These are phyloP conservation scores for Glossosoma conforme DNA, from an alignment of 1,140 invertebrate genomes.

Conservation along the genomic window DNA sequence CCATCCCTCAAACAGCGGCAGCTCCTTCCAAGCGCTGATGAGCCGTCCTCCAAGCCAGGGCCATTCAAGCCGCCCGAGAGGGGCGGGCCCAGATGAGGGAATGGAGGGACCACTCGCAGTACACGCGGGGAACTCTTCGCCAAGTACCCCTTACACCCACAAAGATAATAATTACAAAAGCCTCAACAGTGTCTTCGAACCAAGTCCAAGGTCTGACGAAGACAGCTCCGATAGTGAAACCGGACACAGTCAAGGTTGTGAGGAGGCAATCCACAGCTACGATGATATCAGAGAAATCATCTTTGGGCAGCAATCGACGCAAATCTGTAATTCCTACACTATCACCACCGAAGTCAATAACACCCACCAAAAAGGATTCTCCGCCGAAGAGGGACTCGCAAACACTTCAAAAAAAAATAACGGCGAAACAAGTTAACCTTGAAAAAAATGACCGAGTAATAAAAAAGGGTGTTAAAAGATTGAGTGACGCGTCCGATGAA, in stretches of 20 bases:
- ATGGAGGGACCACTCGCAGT: constrained; percentile 19
- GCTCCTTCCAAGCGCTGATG: constrained; percentile 12
- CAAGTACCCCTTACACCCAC: background rate
- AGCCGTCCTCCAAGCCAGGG: constrained; percentile 21
- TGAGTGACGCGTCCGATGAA: no score
- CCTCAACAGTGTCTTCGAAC: no score
- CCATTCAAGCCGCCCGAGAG: constrained; percentile 9
- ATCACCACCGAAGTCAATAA: background rate
- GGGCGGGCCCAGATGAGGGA: constrained; percentile 21
- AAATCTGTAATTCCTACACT: constrained; percentile 15
- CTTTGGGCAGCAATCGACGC: constrained; percentile 23
- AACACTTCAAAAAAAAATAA: no score
- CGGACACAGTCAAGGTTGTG: background rate
- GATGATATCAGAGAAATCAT: constrained; percentile 29
- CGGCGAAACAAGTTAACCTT: no score
- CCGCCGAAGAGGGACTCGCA: no score
- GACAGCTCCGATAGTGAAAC: background rate
- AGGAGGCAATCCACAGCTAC: constrained; percentile 12
- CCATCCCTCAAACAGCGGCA: background rate
- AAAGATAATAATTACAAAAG: no score
- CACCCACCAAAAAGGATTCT: no score
- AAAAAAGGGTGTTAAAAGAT: no score
- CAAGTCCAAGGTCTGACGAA: constrained; percentile 6
- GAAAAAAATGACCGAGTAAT: no score
- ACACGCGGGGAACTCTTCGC: constrained; percentile 4